Base-by-base conservation (phyloP, 1,140 invertebrate genomes). In the Tenebrio molitor region DNA sequence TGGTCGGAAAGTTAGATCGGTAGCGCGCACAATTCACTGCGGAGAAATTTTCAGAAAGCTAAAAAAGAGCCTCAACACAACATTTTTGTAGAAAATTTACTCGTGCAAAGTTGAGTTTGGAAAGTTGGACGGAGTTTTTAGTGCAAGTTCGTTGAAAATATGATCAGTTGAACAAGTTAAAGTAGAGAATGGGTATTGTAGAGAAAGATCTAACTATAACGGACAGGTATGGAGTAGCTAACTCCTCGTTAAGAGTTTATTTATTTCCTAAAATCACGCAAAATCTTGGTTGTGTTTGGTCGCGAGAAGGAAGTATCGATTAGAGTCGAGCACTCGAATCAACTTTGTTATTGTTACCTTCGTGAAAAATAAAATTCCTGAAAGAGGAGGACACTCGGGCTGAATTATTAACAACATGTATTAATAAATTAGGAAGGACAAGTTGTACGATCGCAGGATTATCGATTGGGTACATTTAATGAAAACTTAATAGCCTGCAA, bases 251-350 rank as follows among this genome's bases (percentile, higher is more conserved):
- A 50, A 33, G 23, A 14, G 14, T 68, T 67, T 68, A 68, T 68
- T 68, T 68, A 68, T 68, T 68, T 33, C 41, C 12, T 33, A 10
- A 33, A 46, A 50, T 15, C 66, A 68, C 66, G 66, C 66, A 68
- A 46, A 67, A 34, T 50, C 8, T 58, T 29, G n/a, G 10, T 14
- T 25, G 25, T 15, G 29, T 58, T 58, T 25, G 29, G 33, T 19
- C 29, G 63, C 50, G 8, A 68, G 50, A 21, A 29, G 29, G 29
- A 50, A 67, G 15, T 68, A 50, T 50, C 34, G 66, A 68, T 44
- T 67, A 12, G 12, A 41, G 25, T 67, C 17, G 21, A 44, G 19
- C 10, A 15, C 63, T 65, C 16, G 10, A 39, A 65, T 14, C 16
- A 39, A 65, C 15, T n/a, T 53, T n/a, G 5, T 44, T 44, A 44